Evolutionary conservation across 2,888 invertebrate genomes (phyloP).

Genomic region (Andricus quercusramuli): DNA sequence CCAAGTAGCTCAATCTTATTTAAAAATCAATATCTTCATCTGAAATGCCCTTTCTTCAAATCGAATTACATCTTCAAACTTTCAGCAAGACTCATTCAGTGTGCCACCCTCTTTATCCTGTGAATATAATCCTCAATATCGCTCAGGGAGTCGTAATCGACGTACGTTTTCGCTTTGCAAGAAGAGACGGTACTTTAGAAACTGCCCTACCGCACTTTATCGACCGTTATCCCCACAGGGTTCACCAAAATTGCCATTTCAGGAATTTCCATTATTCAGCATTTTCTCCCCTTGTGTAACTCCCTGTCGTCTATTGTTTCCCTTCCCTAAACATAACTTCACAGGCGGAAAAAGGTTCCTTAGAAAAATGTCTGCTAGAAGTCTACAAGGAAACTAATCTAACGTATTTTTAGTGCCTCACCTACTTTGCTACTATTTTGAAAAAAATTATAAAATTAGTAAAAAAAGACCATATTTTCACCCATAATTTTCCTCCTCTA

Average conservation of each 20-base stretch:
- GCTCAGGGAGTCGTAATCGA: slow-evolving; percentile 57
- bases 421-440: too few species aligned
- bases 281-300: neutral
- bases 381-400: too few species aligned
- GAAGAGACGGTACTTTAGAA: slow-evolving; percentile 42
- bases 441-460: too few species aligned
- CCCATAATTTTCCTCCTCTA: too few species aligned
- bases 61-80: neutral
- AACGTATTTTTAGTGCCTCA: too few species aligned
- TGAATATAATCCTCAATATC: slow-evolving; percentile 53
- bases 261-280: neutral
- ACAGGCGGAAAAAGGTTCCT: too few species aligned
- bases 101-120: slow-evolving; percentile 41
- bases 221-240: slow-evolving; percentile 55
- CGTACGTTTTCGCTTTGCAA: slow-evolving; percentile 28
- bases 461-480: too few species aligned
- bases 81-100: slow-evolving; percentile 46
- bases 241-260: slow-evolving; percentile 44
- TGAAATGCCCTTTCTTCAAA: neutral
- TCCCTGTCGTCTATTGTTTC: neutral
- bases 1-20: neutral
- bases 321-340: neutral
- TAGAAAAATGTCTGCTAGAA: too few species aligned
- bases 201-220: slow-evolving; percentile 65
- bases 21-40: neutral